Evolutionary conservation across 2,888 invertebrate genomes (phyloP).

Genomic region (Dasypolia templi): DNA sequence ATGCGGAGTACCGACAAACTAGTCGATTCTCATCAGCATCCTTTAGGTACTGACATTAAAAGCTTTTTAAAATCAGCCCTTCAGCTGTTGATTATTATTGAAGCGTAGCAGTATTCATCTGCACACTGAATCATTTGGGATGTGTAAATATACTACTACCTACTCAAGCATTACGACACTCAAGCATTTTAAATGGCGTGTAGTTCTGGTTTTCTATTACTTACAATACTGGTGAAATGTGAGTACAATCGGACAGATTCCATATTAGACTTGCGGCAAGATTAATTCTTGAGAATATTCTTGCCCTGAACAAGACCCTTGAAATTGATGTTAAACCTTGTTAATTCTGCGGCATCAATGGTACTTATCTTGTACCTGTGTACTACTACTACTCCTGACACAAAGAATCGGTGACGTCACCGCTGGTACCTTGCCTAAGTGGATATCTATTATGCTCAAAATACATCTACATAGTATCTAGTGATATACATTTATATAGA

Average conservation of each 20-base stretch:
- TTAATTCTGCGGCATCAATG: not conserved
- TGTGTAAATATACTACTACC: too few species aligned
- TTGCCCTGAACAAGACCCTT: too few species aligned
- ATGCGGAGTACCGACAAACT: too few species aligned
- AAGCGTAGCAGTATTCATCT: not conserved
- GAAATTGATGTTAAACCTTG: not conserved
- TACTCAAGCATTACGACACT: too few species aligned
- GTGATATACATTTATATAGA: not conserved
- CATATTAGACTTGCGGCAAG: too few species aligned
- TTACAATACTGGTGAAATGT: too few species aligned
- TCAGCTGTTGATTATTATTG: conserved; percentile 2
- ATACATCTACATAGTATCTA: not conserved
- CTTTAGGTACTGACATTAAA: conserved; percentile 2
- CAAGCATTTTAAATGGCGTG: too few species aligned
- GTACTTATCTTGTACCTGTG: not conserved
- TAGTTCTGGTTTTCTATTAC: too few species aligned
- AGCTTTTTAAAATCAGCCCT: conserved; percentile 17
- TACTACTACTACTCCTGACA: not conserved
- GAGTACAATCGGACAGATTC: too few species aligned
- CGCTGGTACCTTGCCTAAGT: conserved; percentile 53
- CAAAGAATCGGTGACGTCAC: conserved; percentile 23
- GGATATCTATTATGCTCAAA: conserved; percentile 6
- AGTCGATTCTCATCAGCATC: too few species aligned
- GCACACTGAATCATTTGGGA: not conserved
- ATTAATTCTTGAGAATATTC: too few species aligned